Evolutionary conservation across 2,888 invertebrate genomes (phyloP).

Genomic region (Trilocha varians): DNA sequence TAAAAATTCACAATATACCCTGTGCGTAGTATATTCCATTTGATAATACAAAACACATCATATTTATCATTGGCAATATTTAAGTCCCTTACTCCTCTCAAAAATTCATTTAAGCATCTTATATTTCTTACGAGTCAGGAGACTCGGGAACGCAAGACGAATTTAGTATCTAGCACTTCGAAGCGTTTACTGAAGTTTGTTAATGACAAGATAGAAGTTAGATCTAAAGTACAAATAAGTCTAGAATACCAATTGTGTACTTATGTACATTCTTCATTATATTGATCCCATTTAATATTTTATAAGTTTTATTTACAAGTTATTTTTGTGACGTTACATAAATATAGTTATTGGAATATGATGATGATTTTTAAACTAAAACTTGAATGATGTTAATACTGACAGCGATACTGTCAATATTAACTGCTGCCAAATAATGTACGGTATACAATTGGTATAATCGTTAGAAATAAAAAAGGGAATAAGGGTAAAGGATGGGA

Average conservation of each 20-base stretch:
- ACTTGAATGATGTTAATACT: not conserved
- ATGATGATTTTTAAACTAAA: conserved; percentile 2
- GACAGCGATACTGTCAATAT: not conserved
- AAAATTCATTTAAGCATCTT: conserved; percentile 50
- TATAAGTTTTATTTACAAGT: conserved; percentile 69
- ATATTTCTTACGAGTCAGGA: conserved; percentile 36
- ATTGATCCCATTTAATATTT: conserved; percentile 70
- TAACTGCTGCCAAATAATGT: conserved; percentile 11
- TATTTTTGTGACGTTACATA: conserved; percentile 48
- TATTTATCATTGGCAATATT: conserved; percentile 55
- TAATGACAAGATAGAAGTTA: conserved; percentile 53
- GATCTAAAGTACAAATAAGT: conserved; percentile 64
- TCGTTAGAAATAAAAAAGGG: conserved; percentile 31
- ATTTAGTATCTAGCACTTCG: conserved; percentile 20
- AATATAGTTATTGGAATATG: conserved; percentile 27
- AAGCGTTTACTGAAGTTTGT: conserved; percentile 47
- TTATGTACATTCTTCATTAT: conserved; percentile 64
- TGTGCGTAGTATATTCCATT: conserved; percentile 62
- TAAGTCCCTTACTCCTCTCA: conserved; percentile 63
- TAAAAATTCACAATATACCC: conserved; percentile 63
- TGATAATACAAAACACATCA: conserved; percentile 56
- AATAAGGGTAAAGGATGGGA: conserved; percentile 33
- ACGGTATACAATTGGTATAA: conserved; percentile 51
- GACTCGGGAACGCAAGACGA: conserved; percentile 36
- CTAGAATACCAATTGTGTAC: conserved; percentile 70